phyloP scores from a whole-genome alignment of 2,113 vertebrate species.

The Dicentrarchus labrax region DNA sequence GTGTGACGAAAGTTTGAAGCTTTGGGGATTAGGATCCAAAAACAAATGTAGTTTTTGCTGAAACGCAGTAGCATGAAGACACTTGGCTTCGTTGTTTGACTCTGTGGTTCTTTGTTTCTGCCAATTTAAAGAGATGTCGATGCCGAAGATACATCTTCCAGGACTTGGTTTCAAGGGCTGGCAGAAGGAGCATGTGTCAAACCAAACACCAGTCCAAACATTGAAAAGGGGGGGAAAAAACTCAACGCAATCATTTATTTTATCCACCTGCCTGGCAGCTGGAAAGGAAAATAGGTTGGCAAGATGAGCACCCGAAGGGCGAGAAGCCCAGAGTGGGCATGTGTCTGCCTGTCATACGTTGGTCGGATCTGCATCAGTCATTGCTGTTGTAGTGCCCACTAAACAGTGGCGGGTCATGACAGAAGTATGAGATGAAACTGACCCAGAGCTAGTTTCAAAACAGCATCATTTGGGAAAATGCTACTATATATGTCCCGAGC shows the following conservation, averaged over 20 bases:
- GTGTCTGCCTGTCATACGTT: slow-evolving; percentile 30
- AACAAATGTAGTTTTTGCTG: neutral
- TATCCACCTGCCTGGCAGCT: slow-evolving; percentile 46
- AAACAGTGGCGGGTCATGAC: slow-evolving; percentile 18
- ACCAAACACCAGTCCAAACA: neutral
- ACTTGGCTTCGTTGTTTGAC: neutral
- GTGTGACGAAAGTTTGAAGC: neutral
- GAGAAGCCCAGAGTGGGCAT: slow-evolving; percentile 30
- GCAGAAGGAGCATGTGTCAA: neutral
- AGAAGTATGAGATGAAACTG: neutral
- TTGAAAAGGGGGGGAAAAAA: neutral
- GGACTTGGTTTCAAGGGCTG: neutral
- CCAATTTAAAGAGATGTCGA: slow-evolving; percentile 28
- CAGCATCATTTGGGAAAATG: neutral
- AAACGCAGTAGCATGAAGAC: neutral
- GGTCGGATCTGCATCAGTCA: slow-evolving; percentile 54
- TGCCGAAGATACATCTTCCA: slow-evolving; percentile 7
- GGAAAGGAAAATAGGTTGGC: slow-evolving; percentile 36
- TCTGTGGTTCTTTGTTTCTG: neutral
- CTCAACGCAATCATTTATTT: slow-evolving; percentile 46
- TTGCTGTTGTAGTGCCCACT: slow-evolving; percentile 11
- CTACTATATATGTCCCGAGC: neutral
- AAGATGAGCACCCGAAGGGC: slow-evolving; percentile 23
- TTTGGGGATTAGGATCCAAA: neutral
- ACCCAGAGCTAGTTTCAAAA: neutral